Evolutionary conservation across 2,888 invertebrate genomes (phyloP).

Genomic region (Philereme vetulata): DNA sequence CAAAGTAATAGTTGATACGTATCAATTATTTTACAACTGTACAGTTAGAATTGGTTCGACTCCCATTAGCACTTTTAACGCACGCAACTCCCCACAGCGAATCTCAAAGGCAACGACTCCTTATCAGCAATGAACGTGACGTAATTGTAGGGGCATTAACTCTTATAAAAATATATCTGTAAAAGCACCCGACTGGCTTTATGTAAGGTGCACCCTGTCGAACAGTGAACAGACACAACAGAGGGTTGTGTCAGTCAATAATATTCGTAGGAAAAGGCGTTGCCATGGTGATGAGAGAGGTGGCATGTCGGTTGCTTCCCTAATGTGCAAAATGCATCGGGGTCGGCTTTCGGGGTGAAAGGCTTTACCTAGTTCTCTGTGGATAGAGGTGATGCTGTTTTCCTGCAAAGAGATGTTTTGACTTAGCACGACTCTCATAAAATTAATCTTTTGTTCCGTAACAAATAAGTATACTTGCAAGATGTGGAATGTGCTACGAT

Average conservation of each 20-base stretch:
- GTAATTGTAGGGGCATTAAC: conserved; percentile 61
- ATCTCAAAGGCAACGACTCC: conserved; percentile 59
- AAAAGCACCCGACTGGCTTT: conserved; percentile 55
- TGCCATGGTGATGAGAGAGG: conserved; percentile 75
- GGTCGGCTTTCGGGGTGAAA: conserved; percentile 21
- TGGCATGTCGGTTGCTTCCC: conserved; percentile 56
- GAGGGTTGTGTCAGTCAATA: conserved; percentile 66
- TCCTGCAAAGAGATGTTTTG: not conserved
- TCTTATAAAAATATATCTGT: conserved; percentile 70
- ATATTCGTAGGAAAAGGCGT: conserved; percentile 72
- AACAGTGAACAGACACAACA: conserved; percentile 14
- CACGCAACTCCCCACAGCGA: conserved; percentile 50
- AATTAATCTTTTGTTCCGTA: not conserved
- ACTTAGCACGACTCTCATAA: not conserved
- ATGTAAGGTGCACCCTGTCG: conserved; percentile 21
- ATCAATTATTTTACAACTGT: conserved; percentile 1
- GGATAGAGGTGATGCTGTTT: not conserved
- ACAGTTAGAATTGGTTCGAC: conserved; percentile 21
- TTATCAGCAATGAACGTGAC: conserved; percentile 73
- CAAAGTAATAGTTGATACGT: not conserved
- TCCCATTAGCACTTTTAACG: conserved; percentile 46
- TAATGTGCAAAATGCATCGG: conserved; percentile 56
- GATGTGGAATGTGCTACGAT: no score
- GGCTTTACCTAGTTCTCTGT: not conserved
- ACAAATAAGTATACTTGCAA: not conserved